These are phyloP conservation scores for Urocyon cinereoargenteus DNA, from an alignment of 2,797 vertebrate species.

Conservation along the genomic window DNA sequence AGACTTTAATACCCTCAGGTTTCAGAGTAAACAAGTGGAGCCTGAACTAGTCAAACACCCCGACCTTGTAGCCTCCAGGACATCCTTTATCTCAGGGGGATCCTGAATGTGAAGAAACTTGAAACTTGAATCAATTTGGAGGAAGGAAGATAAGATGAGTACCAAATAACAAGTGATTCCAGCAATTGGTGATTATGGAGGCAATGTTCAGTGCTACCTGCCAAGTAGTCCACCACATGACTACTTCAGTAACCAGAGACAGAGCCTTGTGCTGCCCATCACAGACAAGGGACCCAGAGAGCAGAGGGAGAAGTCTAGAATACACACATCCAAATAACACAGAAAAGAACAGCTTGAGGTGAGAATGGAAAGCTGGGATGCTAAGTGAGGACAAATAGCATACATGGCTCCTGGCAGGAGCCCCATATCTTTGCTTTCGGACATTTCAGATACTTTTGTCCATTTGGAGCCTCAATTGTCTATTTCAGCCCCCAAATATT, in stretches of 20 bases:
- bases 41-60: neutral
- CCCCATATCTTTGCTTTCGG: neutral
- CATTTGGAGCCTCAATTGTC: neutral
- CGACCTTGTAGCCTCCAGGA: neutral
- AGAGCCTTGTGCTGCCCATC: neutral
- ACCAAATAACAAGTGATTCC: constrained; percentile 6
- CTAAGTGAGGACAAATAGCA: neutral
- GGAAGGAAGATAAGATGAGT: neutral
- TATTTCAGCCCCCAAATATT: neutral
- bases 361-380: neutral
- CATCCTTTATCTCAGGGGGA: neutral
- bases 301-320: neutral
- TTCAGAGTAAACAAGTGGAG: neutral
- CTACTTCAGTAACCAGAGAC: neutral
- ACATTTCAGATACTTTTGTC: neutral
- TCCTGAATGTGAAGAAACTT: constrained; percentile 28
- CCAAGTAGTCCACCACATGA: neutral
- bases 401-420: neutral
- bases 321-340: neutral
- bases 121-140: constrained; percentile 19
- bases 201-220: neutral
- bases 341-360: neutral
- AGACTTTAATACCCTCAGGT: neutral
- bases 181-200: neutral
- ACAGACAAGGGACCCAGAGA: neutral